phyloP scores from a whole-genome alignment of 2,888 invertebrate species.

The Apotomis betuletana region DNA sequence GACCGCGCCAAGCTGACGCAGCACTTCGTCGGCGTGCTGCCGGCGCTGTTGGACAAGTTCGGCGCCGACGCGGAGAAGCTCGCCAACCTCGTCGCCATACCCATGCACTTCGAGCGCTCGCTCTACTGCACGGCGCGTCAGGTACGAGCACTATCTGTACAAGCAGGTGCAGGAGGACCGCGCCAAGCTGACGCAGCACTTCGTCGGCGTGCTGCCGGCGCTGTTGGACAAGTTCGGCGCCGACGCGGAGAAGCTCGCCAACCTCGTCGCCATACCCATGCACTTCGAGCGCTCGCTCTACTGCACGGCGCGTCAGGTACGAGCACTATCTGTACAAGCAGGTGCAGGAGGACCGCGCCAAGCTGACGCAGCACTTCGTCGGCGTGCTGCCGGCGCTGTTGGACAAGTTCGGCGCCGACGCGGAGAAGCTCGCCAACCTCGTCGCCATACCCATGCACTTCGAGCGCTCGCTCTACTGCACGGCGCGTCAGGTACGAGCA shows the following conservation, averaged over 20 bases:
- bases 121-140: constrained; percentile 98
- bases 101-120: constrained; percentile 98
- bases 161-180: constrained; percentile 59
- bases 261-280: constrained; percentile 96
- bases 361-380: no score
- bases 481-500: no score
- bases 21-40: constrained; percentile 93
- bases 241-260: constrained; percentile 98
- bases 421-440: no score
- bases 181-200: constrained; percentile 58
- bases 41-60: constrained; percentile 95
- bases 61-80: constrained; percentile 98
- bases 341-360: neutral
- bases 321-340: neutral
- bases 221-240: constrained; percentile 97
- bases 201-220: constrained; percentile 94
- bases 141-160: constrained; percentile 36
- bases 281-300: constrained; percentile 99
- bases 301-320: constrained; percentile 92
- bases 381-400: no score
- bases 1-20: constrained; percentile 59
- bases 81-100: constrained; percentile 95
- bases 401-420: no score
- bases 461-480: no score
- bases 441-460: no score